Evolutionary conservation across 2,888 invertebrate genomes (phyloP), one percentile per base, ranked within the genome.

Genomic region (Esperia sulphurella): DNA sequence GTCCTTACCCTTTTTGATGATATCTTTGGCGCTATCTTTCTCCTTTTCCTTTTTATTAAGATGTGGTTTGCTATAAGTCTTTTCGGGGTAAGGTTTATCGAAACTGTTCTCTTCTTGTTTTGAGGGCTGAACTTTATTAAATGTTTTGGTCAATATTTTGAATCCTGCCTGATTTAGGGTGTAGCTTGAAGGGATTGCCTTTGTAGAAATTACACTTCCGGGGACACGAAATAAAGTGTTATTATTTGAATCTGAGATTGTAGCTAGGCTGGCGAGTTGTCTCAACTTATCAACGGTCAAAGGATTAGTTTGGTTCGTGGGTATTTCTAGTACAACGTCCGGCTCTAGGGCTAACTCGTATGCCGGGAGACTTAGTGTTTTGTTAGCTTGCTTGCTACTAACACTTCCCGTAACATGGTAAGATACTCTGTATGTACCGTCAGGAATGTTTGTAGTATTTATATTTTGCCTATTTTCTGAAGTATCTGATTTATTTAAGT

Each of bases 81-180:
- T 88, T 50, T 89, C 88, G 12, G 73, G 14, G 13, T 39, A 39
- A 39, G 39, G 72, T 57, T 75, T 79, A 48, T 81, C 78, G n/a
- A 82, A 66, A 57, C 68, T 78, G 48, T 82, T 85, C 10, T 81
- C 83, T 41, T 89, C 84, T 57, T 86, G 82, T 68, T 91, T 91
- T n/a, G 75, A 73, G 5, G 82, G 62, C 48, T 84, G 85, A 44
- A 83, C 76, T 75, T 93, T 94, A 55, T 92, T 92, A 48, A 91
- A 91, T 0, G 92, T 90, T 79, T 93, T 94, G 0, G 93, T 94
- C 48, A 93, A 71, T 55, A 94, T 91, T 68, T 92, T 91, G 50
- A 94, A 90, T 1, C 93, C 93, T 40, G 93, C 92, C 50, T 92
- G 91, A 68, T 93, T 93, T 14, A 92, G 70, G 0, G 91, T 90